These are phyloP conservation scores for Physeter macrocephalus DNA, from an alignment of 2,113 vertebrate genomes.

Conservation along the genomic window DNA sequence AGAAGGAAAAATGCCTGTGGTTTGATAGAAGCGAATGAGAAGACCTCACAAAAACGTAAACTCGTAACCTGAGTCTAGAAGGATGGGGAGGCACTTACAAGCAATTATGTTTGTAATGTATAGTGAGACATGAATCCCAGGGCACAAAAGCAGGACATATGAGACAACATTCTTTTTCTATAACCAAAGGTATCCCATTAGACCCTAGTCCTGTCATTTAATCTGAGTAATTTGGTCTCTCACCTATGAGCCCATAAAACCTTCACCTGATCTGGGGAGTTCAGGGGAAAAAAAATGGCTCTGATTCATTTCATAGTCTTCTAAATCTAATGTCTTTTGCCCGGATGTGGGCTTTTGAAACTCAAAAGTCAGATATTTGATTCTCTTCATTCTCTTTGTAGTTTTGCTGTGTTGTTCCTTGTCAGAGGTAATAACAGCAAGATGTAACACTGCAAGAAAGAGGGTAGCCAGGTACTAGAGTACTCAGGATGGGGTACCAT, in stretches of 20 bases:
- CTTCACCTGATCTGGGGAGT: background rate
- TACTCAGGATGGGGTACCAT: background rate
- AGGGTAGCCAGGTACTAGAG: background rate
- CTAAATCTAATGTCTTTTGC: background rate
- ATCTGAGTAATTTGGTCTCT: background rate
- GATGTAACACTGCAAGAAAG: background rate
- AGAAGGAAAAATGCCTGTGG: background rate
- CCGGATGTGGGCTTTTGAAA: background rate
- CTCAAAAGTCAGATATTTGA: background rate
- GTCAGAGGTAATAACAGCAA: background rate
- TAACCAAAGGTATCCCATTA: background rate
- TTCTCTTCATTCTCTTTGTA: background rate
- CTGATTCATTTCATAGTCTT: background rate
- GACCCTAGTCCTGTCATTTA: background rate
- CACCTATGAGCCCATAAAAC: background rate
- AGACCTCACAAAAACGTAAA: background rate
- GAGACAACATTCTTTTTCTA: background rate
- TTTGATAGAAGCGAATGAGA: background rate
- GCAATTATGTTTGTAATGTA: background rate
- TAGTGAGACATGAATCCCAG: background rate
- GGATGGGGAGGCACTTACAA: background rate
- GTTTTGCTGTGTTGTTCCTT: background rate
- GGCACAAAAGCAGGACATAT: background rate
- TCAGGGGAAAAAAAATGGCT: background rate
- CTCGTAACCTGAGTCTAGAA: background rate